Conservation (phyloP, 2,797 vertebrate species). For the Rhinogobio ventralis region DNA sequence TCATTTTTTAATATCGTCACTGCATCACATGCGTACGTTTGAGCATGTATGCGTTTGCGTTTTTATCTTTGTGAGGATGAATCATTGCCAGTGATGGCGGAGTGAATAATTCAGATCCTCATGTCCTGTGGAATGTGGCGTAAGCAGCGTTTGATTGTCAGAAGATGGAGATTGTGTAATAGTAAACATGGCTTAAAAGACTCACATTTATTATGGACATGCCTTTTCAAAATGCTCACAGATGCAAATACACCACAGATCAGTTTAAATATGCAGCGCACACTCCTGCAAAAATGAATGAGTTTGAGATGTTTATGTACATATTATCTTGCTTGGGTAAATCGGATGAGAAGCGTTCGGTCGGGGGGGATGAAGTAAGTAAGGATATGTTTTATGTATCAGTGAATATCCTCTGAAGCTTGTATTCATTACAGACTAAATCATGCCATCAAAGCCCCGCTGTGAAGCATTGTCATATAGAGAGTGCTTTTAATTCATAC, state of each 20-base stretch:
- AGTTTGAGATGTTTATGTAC: constrained; percentile 72
- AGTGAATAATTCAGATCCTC: constrained; percentile 86
- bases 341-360: constrained; percentile 43
- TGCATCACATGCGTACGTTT: constrained; percentile 56
- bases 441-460: constrained; percentile 18
- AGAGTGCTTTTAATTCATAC: constrained; percentile 15
- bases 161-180: constrained; percentile 75
- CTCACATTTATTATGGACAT: constrained; percentile 82
- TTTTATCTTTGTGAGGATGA: constrained; percentile 66
- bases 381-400: constrained; percentile 33
- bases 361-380: constrained; percentile 40
- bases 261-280: constrained; percentile 69
- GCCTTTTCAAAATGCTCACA: constrained; percentile 76
- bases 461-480: constrained; percentile 7
- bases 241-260: constrained; percentile 76
- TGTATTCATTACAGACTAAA: constrained; percentile 36
- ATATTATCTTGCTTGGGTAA: constrained; percentile 57
- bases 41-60: constrained; percentile 15
- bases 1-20: constrained; percentile 64
- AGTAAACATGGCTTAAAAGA: constrained; percentile 82
- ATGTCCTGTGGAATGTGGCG: constrained; percentile 81
- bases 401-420: constrained; percentile 13
- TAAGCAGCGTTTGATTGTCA: constrained; percentile 77
- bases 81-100: constrained; percentile 74
- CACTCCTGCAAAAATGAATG: constrained; percentile 65